phyloP scores from a whole-genome alignment of 2,797 vertebrate genomes.

The Sebastes kiyomatsui region DNA sequence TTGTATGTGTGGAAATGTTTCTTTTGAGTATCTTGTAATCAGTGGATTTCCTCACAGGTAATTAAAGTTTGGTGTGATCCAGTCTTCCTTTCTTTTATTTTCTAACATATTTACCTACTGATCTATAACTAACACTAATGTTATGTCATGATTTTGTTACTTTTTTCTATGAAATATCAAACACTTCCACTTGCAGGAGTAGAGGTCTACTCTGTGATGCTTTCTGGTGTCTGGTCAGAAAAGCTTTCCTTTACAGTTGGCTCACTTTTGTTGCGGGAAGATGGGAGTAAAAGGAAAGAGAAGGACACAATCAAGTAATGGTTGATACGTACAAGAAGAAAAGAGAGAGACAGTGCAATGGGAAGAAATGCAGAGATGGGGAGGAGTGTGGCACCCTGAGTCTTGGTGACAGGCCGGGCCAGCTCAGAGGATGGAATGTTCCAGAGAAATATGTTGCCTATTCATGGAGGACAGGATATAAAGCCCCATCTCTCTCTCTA shows the following conservation, averaged over 20 bases:
- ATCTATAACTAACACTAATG: not conserved
- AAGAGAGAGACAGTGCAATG: not conserved
- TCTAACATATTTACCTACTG: not conserved
- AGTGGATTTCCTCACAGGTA: not conserved
- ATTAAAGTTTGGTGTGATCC: not conserved
- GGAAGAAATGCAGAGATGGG: slow-evolving; percentile 47
- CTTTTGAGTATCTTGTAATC: not conserved
- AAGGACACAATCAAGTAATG: not conserved
- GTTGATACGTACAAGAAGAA: not conserved
- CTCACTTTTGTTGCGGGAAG: not conserved
- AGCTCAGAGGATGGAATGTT: slow-evolving; percentile 76
- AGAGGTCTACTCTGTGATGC: not conserved
- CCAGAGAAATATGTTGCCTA: slow-evolving; percentile 77
- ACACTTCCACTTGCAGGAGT: not conserved
- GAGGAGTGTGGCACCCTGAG: slow-evolving; percentile 67
- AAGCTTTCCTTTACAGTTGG: not conserved
- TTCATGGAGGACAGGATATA: slow-evolving; percentile 77
- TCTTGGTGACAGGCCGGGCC: slow-evolving; percentile 67
- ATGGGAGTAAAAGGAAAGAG: not conserved
- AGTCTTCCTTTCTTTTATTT: not conserved
- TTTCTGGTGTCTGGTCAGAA: not conserved
- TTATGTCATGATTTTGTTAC: not conserved
- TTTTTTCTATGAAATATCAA: not conserved
- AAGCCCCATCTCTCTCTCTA: slow-evolving; percentile 44
- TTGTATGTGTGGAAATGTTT: not conserved